Base-by-base conservation (phyloP, 2,888 invertebrate species). In the Silvanus unidentatus region DNA sequence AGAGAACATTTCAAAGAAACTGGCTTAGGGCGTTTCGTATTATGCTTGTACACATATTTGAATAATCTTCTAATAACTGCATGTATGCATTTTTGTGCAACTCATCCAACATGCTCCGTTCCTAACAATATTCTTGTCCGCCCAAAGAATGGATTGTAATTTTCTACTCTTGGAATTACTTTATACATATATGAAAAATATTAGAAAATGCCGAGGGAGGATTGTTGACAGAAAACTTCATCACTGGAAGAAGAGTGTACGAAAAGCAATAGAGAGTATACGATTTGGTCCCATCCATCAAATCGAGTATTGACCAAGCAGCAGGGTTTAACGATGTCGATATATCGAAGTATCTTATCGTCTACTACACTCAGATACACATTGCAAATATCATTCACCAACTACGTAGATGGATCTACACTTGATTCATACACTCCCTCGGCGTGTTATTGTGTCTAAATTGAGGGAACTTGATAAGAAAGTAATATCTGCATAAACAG, bases 261-360 rank as follows among this genome's bases (percentile, higher is more conserved):
- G 22, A 22, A 22, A 22, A 8, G 22, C 22, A 22, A n/a, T n/a
- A n/a, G n/a, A n/a, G n/a, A 22, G 22, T 8, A 22, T 22, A 22
- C 22, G 22, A 22, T 22, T 22, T 22, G 8, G 22, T 22, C 52
- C 60, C 63, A 64, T 64, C 62, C 62, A 63, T 64, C 63, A 64
- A 61, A 52, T 62, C 54, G 45, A 64, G 63, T 63, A 63, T 64
- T 64, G 64, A 63, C 62, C 63, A 58, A 58, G 52, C 58, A 57
- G 58, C 55, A 54, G 55, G 54, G 54, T 53, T 39, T n/a, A n/a
- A n/a, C n/a, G 8, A 5, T 16, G 47, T 49, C 57, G 51, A 53
- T 57, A 57, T 54, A 60, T 57, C 49, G 49, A 22, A 22, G 8
- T 22, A 55, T 57, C 57, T 58, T 60, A 60, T 56, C 57, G 42